phyloP scores from a whole-genome alignment of 2,888 invertebrate genomes.

The Chrysolina haemoptera region DNA sequence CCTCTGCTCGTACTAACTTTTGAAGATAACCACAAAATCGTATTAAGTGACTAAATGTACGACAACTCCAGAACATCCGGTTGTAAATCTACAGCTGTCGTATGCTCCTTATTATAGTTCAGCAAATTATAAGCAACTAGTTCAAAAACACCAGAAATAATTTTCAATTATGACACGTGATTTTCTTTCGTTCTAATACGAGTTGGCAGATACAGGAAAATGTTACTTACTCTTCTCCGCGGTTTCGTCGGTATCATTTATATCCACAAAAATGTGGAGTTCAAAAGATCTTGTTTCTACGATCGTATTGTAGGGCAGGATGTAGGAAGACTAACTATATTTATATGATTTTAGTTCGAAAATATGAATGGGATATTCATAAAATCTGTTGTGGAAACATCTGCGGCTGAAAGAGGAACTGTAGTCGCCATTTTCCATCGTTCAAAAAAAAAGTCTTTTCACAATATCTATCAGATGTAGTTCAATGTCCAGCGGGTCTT shows the following conservation, averaged over 20 bases:
- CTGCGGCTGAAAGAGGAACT: too few species aligned
- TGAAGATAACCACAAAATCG: conserved; percentile 55
- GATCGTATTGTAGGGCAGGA: neutral
- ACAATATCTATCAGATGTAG: too few species aligned
- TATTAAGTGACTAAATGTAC: conserved; percentile 60
- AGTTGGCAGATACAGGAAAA: conserved; percentile 44
- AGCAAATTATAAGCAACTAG: conserved; percentile 52
- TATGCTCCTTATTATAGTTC: conserved; percentile 56
- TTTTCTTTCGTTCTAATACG: conserved; percentile 43
- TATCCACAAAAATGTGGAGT: conserved; percentile 29
- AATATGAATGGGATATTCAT: too few species aligned
- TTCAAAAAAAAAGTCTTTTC: too few species aligned
- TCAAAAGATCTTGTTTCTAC: conserved; percentile 21
- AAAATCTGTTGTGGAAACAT: too few species aligned
- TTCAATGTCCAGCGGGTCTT: too few species aligned
- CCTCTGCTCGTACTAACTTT: conserved; percentile 34
- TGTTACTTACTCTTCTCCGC: conserved; percentile 33
- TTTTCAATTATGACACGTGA: conserved; percentile 49
- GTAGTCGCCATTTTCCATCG: too few species aligned
- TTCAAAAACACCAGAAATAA: conserved; percentile 53
- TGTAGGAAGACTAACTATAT: neutral
- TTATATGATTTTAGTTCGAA: too few species aligned
- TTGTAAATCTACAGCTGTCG: conserved; percentile 59
- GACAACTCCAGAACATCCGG: conserved; percentile 60
- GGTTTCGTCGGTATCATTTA: conserved; percentile 20